phyloP scores from a whole-genome alignment of 1,140 invertebrate species.

The Anadara kagoshimensis region DNA sequence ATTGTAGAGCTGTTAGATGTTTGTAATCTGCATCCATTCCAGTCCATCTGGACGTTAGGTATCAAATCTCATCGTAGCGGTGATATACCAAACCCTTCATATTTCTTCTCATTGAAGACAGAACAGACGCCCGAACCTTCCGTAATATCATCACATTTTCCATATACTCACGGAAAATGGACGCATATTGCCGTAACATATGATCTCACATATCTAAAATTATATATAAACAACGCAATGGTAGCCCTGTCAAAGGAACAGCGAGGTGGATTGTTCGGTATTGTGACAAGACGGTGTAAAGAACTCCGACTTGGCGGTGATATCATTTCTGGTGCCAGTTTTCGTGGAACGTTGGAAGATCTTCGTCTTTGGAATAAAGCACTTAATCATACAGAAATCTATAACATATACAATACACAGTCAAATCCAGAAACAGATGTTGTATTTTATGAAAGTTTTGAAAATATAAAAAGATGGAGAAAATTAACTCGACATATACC shows the following conservation, averaged over 20 bases:
- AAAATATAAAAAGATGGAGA: slow-evolving; percentile 40
- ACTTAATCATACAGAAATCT: slow-evolving; percentile 32
- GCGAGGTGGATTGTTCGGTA: slow-evolving; percentile 43
- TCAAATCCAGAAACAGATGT: slow-evolving; percentile 1
- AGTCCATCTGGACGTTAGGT: slow-evolving; percentile 38
- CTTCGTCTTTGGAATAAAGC: slow-evolving; percentile 26
- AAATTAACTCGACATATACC: slow-evolving; percentile 7
- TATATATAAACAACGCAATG: slow-evolving; percentile 48
- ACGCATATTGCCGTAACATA: slow-evolving; percentile 45
- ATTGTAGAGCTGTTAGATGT: slow-evolving; percentile 48
- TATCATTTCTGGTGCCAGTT: slow-evolving; percentile 5
- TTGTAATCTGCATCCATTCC: slow-evolving; percentile 29
- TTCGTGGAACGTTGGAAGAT: slow-evolving; percentile 31
- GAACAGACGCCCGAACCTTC: slow-evolving; percentile 30
- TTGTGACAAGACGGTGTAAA: slow-evolving; percentile 34
- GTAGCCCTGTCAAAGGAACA: slow-evolving; percentile 42
- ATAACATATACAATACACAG: not conserved
- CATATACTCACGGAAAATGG: slow-evolving; percentile 45
- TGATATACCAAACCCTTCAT: slow-evolving; percentile 13
- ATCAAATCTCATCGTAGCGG: slow-evolving; percentile 31
- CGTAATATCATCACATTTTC: slow-evolving; percentile 22
- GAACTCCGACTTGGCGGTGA: slow-evolving; percentile 47
- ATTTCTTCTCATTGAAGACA: slow-evolving; percentile 47
- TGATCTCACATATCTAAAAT: slow-evolving; percentile 35
- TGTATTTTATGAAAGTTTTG: slow-evolving; percentile 46